Evolutionary conservation across 2,888 invertebrate genomes (phyloP).

Genomic region (Uropetala carovei): DNA sequence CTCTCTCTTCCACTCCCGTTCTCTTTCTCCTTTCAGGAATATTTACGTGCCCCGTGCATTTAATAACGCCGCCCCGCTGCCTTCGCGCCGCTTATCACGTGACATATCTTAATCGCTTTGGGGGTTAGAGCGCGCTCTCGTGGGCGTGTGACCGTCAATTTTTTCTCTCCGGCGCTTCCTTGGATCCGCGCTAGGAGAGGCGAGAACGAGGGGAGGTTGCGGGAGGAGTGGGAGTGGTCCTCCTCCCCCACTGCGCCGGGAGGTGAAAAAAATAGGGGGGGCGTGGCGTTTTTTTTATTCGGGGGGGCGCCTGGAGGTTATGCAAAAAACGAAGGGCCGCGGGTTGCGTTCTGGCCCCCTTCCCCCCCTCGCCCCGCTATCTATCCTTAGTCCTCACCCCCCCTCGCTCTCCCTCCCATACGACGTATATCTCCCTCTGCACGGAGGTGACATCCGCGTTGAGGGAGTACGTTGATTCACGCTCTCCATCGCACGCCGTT

Average conservation of each 20-base stretch:
- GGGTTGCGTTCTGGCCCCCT: slow-evolving; percentile 45
- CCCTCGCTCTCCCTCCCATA: neutral
- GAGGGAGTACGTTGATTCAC: neutral
- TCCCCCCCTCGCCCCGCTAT: neutral
- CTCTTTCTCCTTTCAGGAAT: neutral
- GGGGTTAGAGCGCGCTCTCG: neutral
- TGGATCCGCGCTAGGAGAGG: neutral
- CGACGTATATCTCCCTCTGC: neutral
- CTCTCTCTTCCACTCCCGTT: neutral
- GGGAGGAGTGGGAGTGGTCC: no score
- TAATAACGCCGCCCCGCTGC: slow-evolving; percentile 2
- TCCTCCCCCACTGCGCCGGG: neutral
- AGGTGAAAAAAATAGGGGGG: neutral
- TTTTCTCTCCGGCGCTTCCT: neutral
- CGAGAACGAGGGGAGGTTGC: no score
- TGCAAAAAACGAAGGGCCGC: slow-evolving; percentile 44
- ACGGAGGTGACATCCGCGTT: neutral
- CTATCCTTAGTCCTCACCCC: no score
- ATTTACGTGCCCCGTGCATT: slow-evolving; percentile 18
- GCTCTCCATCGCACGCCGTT: neutral
- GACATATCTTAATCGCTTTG: slow-evolving; percentile 25
- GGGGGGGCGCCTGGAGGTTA: slow-evolving; percentile 42
- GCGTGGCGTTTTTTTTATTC: slow-evolving; percentile 22
- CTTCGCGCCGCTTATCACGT: neutral
- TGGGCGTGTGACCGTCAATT: slow-evolving; percentile 25